phyloP scores from a whole-genome alignment of 2,888 invertebrate species.

The Sussaba pulchella region DNA sequence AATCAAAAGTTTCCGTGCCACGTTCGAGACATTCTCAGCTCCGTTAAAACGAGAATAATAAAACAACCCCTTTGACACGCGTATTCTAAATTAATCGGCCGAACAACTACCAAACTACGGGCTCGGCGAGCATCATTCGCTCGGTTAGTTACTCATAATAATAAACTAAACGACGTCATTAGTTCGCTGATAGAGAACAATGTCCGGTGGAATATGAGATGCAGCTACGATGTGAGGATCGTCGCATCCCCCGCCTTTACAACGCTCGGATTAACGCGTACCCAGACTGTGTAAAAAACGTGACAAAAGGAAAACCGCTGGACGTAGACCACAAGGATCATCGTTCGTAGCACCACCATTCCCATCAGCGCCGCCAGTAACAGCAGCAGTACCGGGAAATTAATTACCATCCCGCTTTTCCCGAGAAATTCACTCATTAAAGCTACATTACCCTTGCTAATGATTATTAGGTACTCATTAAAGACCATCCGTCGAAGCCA shows the following conservation, averaged over 20 bases:
- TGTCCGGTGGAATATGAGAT: neutral
- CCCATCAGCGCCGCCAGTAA: no score
- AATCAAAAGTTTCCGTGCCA: no score
- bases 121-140: neutral
- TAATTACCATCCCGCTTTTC: slow-evolving; percentile 43
- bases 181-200: neutral
- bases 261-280: neutral
- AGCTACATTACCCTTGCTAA: slow-evolving; percentile 11
- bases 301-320: neutral
- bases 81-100: neutral
- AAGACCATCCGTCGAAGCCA: slow-evolving; percentile 43
- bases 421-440: slow-evolving; percentile 30
- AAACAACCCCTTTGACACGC: no score
- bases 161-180: slow-evolving; percentile 26
- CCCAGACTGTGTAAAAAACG: neutral
- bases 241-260: neutral
- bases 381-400: neutral
- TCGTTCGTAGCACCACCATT: neutral
- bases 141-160: slow-evolving; percentile 4
- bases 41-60: no score
- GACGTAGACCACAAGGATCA: neutral
- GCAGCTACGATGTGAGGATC: neutral
- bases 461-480: slow-evolving; percentile 61
- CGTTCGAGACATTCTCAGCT: no score
- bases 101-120: neutral